phyloP scores from a whole-genome alignment of 1,140 invertebrate genomes.

The Macrobrachium rosenbergii region DNA sequence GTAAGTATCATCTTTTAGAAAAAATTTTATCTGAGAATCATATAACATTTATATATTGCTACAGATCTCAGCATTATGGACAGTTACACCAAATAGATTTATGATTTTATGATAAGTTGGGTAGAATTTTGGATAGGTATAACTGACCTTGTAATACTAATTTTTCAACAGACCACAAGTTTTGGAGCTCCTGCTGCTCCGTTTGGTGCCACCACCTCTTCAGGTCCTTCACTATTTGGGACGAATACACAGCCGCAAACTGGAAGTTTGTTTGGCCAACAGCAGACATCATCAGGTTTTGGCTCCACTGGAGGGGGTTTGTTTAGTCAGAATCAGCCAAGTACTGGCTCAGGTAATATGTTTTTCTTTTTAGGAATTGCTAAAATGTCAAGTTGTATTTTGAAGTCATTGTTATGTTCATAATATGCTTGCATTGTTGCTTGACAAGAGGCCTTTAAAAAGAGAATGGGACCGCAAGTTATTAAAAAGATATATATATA shows the following conservation, averaged over 20 bases:
- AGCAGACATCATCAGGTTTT: slow-evolving; percentile 38
- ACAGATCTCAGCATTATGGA: too few relatives aligned
- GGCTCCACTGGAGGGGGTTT: slow-evolving; percentile 69
- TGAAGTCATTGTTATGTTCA: slow-evolving; percentile 72
- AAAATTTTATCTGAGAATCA: not conserved
- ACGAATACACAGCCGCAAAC: slow-evolving; percentile 31
- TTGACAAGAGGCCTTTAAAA: too few relatives aligned
- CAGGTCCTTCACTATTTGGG: slow-evolving; percentile 56
- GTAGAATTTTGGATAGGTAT: not conserved
- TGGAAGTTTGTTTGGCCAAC: slow-evolving; percentile 46
- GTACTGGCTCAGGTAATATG: slow-evolving; percentile 28
- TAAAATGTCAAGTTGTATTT: slow-evolving; percentile 74
- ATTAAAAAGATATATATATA: too few relatives aligned
- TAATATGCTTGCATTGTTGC: slow-evolving; percentile 73
- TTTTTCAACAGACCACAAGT: slow-evolving; percentile 49
- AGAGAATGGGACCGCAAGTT: too few relatives aligned
- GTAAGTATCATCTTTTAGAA: slow-evolving; percentile 3
- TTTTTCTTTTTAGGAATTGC: not conserved
- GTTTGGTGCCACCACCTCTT: slow-evolving; percentile 49
- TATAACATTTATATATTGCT: too few relatives aligned
- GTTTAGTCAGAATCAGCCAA: slow-evolving; percentile 71
- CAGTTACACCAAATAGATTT: not conserved
- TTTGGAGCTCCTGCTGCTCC: slow-evolving; percentile 49
- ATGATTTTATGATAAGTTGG: not conserved
- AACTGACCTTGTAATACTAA: not conserved